Evolutionary conservation across 1,140 invertebrate genomes (phyloP).

Genomic region (Tetraneura akinire): DNA sequence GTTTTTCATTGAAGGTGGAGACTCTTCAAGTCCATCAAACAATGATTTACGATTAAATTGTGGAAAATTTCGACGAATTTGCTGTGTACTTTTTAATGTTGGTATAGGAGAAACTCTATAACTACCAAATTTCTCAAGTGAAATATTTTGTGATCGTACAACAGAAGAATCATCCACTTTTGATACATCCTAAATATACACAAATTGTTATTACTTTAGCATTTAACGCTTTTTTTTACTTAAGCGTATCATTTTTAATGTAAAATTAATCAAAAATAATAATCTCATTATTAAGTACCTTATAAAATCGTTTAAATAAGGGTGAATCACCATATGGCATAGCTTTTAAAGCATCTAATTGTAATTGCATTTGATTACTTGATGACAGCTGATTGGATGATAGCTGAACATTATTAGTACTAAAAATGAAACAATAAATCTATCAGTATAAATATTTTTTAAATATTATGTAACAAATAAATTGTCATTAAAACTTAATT

Average conservation of each 20-base stretch:
- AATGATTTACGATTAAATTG: constrained; percentile 47
- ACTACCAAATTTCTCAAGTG: constrained; percentile 43
- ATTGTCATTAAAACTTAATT: constrained; percentile 2
- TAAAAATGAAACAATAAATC: constrained; percentile 22
- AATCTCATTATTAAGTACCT: neutral
- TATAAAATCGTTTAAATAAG: constrained; percentile 63
- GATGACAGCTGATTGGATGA: constrained; percentile 27
- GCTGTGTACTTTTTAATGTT: constrained; percentile 22
- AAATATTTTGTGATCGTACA: constrained; percentile 36
- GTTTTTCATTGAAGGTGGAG: constrained; percentile 25
- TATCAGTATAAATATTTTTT: neutral
- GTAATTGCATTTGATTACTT: constrained; percentile 67
- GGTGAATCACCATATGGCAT: constrained; percentile 79
- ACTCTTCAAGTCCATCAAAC: constrained; percentile 46
- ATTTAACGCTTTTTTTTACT: no score
- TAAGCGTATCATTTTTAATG: neutral
- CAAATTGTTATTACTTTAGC: neutral
- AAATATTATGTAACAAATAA: neutral
- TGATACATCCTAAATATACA: constrained; percentile 32
- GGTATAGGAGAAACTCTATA: constrained; percentile 46
- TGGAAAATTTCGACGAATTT: constrained; percentile 36
- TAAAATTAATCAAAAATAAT: neutral
- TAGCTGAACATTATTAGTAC: constrained; percentile 25
- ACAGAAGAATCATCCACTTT: constrained; percentile 44
- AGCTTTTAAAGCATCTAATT: constrained; percentile 61